These are phyloP conservation scores for Bufo bufo DNA, from an alignment of 2,113 vertebrate genomes.

Conservation along the genomic window DNA sequence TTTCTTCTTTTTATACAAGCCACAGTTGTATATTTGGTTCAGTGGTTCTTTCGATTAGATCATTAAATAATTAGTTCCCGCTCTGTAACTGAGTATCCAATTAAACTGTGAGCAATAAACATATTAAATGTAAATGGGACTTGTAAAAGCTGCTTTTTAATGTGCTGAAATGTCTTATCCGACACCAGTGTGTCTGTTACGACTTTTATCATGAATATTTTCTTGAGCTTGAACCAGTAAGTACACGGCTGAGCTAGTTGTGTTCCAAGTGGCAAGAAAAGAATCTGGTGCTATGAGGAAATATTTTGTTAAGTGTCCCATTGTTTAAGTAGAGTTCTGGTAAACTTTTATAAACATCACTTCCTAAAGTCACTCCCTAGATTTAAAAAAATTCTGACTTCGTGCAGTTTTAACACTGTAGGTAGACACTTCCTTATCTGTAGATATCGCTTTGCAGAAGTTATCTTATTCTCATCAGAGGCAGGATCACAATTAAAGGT, in stretches of 20 bases:
- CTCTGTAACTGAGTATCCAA: not conserved
- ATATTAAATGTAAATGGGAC: not conserved
- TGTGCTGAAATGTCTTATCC: not conserved
- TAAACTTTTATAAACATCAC: too few species aligned
- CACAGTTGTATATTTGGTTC: not conserved
- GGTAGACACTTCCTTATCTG: too few species aligned
- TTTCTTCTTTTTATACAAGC: not conserved
- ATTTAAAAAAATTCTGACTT: too few species aligned
- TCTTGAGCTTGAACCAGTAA: not conserved
- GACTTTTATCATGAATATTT: not conserved
- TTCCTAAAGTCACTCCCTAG: too few species aligned
- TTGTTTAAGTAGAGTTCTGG: too few species aligned
- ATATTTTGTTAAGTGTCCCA: too few species aligned
- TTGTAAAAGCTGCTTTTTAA: not conserved
- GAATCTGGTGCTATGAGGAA: not conserved
- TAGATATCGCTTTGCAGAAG: too few species aligned
- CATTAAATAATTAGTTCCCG: slow-evolving; percentile 6
- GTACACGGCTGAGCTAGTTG: not conserved
- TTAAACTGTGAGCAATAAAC: slow-evolving; percentile 2
- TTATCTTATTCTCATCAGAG: too few species aligned
- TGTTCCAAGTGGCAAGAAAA: too few species aligned
- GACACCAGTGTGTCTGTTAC: not conserved
- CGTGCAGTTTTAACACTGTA: too few species aligned
- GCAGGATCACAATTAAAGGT: too few species aligned
- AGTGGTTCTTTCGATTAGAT: slow-evolving; percentile 4